phyloP scores from a whole-genome alignment of 2,888 invertebrate species.

The Psylliodes chrysocephalus region DNA sequence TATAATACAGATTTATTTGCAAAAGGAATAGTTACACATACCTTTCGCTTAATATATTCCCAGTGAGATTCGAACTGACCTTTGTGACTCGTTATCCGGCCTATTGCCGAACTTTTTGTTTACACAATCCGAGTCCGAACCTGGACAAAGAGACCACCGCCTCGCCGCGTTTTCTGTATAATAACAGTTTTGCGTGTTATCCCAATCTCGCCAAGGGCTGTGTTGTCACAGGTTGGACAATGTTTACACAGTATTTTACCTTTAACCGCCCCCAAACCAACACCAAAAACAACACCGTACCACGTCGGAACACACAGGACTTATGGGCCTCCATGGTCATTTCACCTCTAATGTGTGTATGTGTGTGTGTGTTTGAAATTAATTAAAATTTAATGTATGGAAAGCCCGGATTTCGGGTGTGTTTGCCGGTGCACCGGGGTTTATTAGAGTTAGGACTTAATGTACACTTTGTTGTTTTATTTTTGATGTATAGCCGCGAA shows the following conservation, averaged over 20 bases:
- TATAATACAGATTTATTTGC: too few relatives aligned
- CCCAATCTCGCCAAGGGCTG: slow-evolving; percentile 53
- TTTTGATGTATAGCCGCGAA: slow-evolving; percentile 8
- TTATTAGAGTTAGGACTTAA: slow-evolving; percentile 38
- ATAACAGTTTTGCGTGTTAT: slow-evolving; percentile 58
- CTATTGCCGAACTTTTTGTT: slow-evolving; percentile 21
- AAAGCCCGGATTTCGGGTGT: slow-evolving; percentile 39
- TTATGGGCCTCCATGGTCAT: slow-evolving; percentile 44
- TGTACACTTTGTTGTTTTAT: slow-evolving; percentile 30
- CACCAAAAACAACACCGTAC: slow-evolving; percentile 45
- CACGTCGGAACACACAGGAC: slow-evolving; percentile 40
- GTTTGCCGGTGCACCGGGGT: slow-evolving; percentile 36
- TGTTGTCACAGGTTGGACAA: slow-evolving; percentile 53
- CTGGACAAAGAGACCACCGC: slow-evolving; percentile 29
- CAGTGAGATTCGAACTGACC: not conserved
- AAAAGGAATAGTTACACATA: too few relatives aligned
- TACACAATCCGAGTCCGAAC: slow-evolving; percentile 22
- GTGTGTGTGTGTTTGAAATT: slow-evolving; percentile 47
- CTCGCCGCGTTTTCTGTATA: slow-evolving; percentile 46
- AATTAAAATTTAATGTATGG: slow-evolving; percentile 48
- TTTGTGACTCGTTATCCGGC: not conserved
- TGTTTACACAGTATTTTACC: slow-evolving; percentile 49
- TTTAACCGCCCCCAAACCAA: slow-evolving; percentile 41
- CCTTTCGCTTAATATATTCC: not conserved
- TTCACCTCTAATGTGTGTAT: slow-evolving; percentile 45